Evolutionary conservation across 2,113 vertebrate genomes (phyloP).

Genomic region (Struthio camelus): DNA sequence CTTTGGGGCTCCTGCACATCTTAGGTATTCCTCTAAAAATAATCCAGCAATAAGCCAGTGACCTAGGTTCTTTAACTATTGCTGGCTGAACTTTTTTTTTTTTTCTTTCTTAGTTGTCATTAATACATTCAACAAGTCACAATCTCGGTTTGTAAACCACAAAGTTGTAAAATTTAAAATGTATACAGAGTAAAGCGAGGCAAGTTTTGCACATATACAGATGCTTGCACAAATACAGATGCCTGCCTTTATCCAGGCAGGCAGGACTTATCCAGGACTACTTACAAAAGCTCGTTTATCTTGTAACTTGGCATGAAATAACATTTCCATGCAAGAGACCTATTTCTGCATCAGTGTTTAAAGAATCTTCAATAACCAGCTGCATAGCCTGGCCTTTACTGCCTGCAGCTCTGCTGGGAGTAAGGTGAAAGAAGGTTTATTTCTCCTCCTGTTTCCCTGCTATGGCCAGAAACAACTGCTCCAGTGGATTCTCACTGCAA

Average conservation of each 20-base stretch:
- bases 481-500: background rate
- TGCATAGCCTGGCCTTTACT: background rate
- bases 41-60: background rate
- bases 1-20: background rate
- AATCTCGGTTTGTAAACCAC: background rate
- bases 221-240: background rate
- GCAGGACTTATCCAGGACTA: background rate
- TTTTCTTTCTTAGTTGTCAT: background rate
- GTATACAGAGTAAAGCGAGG: background rate
- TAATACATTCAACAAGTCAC: background rate
- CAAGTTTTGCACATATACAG: background rate
- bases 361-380: background rate
- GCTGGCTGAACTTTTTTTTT: background rate
- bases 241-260: background rate
- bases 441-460: background rate
- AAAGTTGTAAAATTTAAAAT: background rate
- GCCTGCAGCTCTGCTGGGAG: background rate
- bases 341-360: background rate
- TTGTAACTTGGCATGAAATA: background rate
- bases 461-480: background rate
- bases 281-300: background rate
- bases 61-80: background rate
- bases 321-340: background rate
- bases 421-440: background rate
- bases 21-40: conserved; percentile 12